Evolutionary conservation across 2,888 invertebrate genomes (phyloP), one percentile per base, ranked within the genome.

Genomic region (Aspidiotus destructor): DNA sequence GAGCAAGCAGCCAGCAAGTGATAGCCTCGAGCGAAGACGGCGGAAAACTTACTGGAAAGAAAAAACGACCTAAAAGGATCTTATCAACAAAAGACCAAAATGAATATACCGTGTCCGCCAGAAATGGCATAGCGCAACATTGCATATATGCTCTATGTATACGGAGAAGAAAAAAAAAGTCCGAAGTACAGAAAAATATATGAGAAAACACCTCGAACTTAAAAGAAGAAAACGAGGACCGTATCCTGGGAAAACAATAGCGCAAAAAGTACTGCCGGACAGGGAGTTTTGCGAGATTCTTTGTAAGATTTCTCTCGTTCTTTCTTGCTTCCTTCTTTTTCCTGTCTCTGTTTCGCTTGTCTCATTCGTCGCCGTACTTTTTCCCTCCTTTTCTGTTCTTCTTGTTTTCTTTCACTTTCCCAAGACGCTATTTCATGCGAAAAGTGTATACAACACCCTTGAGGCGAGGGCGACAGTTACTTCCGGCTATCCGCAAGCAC

Each of bases 161-260:
- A 11, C 28, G 13, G 53, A 54, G 13, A 13, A 41, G n/a, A 54
- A 8, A 40, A 16, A 57, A 40, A 40, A 52, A 16, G 41, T 60
- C 41, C 67, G 60, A 40, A 28, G 41, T 68, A 61, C 15, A 13
- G 40, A 57, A 42, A 60, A 60, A 68, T 68, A 68, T 68, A 60
- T 60, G 54, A 52, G 57, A 65, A 48, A 65, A 65, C 68, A 68
- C 68, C 68, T 68, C 61, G 53, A 61, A 53, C 42, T 68, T 68
- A 52, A 61, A 68, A 61, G 53, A 67, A 58, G 48, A 60, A 48
- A 41, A 64, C 58, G 67, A 67, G 41, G 10, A 53, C 53, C 68
- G 69, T 62, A 62, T 62, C 69, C 62, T 62, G 69, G 69, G 69
- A 69, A 69, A 69, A 69, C 69, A 69, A 69, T 69, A 69, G 69